Conservation (phyloP, 2,113 vertebrate genomes). For the Anguilla japonica region DNA sequence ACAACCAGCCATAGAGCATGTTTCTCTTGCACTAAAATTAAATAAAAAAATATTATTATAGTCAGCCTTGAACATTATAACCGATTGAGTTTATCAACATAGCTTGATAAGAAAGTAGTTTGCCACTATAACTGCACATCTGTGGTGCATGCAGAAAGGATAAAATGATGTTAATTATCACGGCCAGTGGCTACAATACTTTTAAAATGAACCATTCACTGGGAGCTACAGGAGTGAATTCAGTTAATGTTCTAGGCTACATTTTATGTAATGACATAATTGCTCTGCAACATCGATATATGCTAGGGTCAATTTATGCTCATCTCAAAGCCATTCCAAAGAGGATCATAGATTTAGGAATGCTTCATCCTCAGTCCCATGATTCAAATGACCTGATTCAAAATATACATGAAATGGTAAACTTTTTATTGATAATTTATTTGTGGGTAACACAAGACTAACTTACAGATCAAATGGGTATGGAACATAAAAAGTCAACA, state of each 20-base stretch:
- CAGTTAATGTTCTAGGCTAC: not conserved
- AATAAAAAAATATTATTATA: not conserved
- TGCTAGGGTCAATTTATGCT: not conserved
- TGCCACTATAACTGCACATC: not conserved
- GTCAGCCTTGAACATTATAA: not conserved
- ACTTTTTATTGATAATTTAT: not conserved
- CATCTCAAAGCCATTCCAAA: not conserved
- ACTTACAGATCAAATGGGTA: not conserved
- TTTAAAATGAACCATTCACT: not conserved
- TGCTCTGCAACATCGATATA: not conserved
- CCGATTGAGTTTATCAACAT: not conserved
- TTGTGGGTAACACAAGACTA: not conserved
- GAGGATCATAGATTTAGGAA: slow-evolving; percentile 1
- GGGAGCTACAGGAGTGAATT: not conserved
- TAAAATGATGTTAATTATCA: not conserved
- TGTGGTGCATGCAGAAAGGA: not conserved
- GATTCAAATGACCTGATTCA: not conserved
- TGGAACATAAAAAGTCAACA: not conserved
- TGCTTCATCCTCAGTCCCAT: not conserved
- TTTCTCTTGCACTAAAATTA: not conserved
- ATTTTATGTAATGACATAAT: not conserved
- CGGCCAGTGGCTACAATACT: not conserved
- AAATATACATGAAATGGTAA: not conserved
- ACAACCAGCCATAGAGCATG: not conserved
- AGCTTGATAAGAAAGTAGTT: not conserved